Evolutionary conservation across 2,113 vertebrate species (phyloP), one percentile per base, ranked within the genome.

Genomic region (Rutilus rutilus): DNA sequence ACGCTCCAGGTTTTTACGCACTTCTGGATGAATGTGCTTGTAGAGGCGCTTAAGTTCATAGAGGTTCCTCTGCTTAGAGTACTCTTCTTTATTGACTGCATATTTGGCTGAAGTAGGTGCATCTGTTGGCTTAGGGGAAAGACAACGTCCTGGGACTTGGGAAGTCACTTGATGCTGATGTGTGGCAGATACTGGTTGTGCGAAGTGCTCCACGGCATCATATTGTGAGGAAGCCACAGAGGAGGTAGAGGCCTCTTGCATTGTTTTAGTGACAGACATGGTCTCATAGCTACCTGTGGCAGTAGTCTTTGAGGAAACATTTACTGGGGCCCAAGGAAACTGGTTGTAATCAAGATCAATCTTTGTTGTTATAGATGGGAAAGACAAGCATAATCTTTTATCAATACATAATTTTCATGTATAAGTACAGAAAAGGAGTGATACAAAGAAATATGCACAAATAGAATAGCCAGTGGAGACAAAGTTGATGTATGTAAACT

Each of bases 11-110:
- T 93, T 94, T 90, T 96, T 97, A 86, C 96, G 96, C 81, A 97
- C 92, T 84, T 96, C 94, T 23, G 95, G 94, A 67, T 97, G 94
- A 60, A 97, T 97, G 80, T 94, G 90, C 88, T 96, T 97, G 86
- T 96, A 97, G 86, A 96, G 94, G 36, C 93, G 92, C 86, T 96
- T 97, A 30, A 97, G 91, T 92, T 97, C 96, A 57, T 94, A 93
- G 82, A 96, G 91, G 88, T 96, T 97, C 85, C 94, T 96, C 91
- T 97, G 94, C 88, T 96, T 96, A 67, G 92, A 92, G 80, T 95
- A 95, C 69, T 96, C 88, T 64, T 96, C 95, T 91, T 93, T 96
- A 83, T 90, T 91, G 12, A 91, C 33, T 4, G 85, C 85, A 23
- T 85, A 82, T 85, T 93, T 95, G 19, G 89, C 77, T 86, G 93